phyloP scores from a whole-genome alignment of 2,888 invertebrate genomes.

The Phortica okadai region DNA sequence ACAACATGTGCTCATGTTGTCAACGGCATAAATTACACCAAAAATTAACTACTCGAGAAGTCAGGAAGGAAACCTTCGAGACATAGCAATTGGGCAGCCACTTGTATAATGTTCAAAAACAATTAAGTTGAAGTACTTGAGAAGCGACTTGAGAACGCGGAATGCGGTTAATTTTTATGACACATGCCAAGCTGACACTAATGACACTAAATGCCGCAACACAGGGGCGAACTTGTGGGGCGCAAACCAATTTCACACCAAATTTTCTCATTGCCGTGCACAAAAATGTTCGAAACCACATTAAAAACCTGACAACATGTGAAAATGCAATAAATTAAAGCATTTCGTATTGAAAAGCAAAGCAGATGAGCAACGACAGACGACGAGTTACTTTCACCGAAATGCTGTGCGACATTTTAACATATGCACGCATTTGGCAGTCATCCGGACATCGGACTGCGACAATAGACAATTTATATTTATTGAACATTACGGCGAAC shows the following conservation, averaged over 20 bases:
- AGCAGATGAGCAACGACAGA: slow-evolving; percentile 4
- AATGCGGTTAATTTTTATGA: slow-evolving; percentile 47
- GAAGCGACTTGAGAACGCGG: slow-evolving; percentile 4
- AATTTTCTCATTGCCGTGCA: slow-evolving; percentile 59
- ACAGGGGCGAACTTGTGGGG: slow-evolving; percentile 39
- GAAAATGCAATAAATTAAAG: slow-evolving; percentile 69
- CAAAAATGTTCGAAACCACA: slow-evolving; percentile 65
- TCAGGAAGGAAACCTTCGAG: neutral
- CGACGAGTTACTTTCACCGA: neutral
- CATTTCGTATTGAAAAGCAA: neutral
- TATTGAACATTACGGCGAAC: slow-evolving; percentile 20
- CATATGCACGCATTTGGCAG: slow-evolving; percentile 63
- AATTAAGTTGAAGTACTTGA: slow-evolving; percentile 41
- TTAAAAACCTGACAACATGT: slow-evolving; percentile 70
- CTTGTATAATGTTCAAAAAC: neutral
- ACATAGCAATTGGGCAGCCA: slow-evolving; percentile 7
- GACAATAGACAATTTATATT: neutral
- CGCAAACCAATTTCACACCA: slow-evolving; percentile 44
- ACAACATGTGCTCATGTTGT: slow-evolving; percentile 56
- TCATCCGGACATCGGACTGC: slow-evolving; percentile 32
- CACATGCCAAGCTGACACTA: slow-evolving; percentile 60
- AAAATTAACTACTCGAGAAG: slow-evolving; percentile 28
- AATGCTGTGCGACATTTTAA: slow-evolving; percentile 27
- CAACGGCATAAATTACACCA: slow-evolving; percentile 59
- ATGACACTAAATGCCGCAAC: slow-evolving; percentile 41